Evolutionary conservation across 2,113 vertebrate genomes (phyloP), one percentile per base, ranked within the genome.

Genomic region (Eurystomus gularis): DNA sequence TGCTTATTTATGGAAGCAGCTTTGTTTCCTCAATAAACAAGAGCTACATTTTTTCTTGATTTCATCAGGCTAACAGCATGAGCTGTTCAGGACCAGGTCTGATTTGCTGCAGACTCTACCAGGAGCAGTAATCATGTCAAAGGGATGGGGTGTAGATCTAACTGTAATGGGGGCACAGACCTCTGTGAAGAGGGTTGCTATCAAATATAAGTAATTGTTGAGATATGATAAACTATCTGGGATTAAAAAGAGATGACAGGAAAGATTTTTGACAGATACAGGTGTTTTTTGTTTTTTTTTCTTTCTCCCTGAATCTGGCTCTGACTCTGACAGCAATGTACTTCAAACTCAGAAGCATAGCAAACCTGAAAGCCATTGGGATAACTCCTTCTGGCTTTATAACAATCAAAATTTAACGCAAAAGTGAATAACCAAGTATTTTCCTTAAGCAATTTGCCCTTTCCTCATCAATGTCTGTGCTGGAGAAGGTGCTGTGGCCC

Each of bases 1-100:
- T 65, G n/a, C 69, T 92, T 94, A 78, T 94, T 96, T 95, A 71
- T 83, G 90, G 85, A 82, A 91, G 85, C 37, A 75, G 68, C 29
- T 94, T 94, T 95, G 71, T 81, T 95, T 93, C 82, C 71, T 94
- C 87, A 83, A 9, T 83, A 94, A 91, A 88, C 86, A 90, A 82
- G 42, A 78, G 46, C 71, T 58, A 18, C 37, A 42, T 89, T 88
- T 90, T 90, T 90, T 91, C 87, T 81, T 83, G 78, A 64, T 96
- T 95, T 90, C 88, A 86, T 83, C 82, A 76, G 52, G 55, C 25
- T 55, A 79, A 70, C 79, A 93, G 85, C 77, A 39, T 23, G 90
- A 86, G 72, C 64, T 83, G 68, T 24, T 95, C 64, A 68, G 88
- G 42, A 55, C 55, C 29, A 68, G 83, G 65, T 64, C 83, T 68